A percentile compares a stretch with the other conserved stretches of the same genome.
These are phyloP conservation scores for Diuraphis noxia DNA, from an alignment of 1,140 invertebrate genomes.

Conservation along the genomic window DNA sequence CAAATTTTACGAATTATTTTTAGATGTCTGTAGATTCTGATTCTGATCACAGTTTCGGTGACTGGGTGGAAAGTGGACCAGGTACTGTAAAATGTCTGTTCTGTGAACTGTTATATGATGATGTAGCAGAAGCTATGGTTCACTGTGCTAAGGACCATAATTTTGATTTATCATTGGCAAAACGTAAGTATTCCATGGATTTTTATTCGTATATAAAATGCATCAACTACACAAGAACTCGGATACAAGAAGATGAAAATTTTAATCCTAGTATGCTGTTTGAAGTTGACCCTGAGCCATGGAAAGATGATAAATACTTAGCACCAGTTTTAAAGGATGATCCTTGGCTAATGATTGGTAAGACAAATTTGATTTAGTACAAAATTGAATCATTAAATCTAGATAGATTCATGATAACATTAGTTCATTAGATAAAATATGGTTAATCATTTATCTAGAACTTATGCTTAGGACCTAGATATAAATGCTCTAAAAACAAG, in stretches of 20 bases:
- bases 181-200: conserved; percentile 75
- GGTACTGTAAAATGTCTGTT: conserved; percentile 64
- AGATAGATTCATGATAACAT: neutral
- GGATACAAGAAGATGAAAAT: conserved; percentile 61
- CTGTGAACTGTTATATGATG: conserved; percentile 61
- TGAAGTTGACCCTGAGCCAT: conserved; percentile 60
- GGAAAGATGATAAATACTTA: conserved; percentile 78
- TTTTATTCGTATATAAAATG: conserved; percentile 85
- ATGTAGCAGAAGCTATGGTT: conserved; percentile 61
- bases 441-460: no score
- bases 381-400: neutral
- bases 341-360: conserved; percentile 82
- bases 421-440: neutral
- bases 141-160: conserved; percentile 67
- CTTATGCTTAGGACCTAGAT: no score
- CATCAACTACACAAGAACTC: conserved; percentile 78
- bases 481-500: no score
- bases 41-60: conserved; percentile 42
- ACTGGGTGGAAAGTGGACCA: conserved; percentile 28
- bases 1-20: neutral
- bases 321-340: conserved; percentile 77
- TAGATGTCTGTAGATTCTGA: conserved; percentile 50
- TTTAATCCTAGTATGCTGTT: conserved; percentile 61
- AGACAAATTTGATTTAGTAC: conserved; percentile 60
- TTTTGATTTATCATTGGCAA: conserved; percentile 72